phyloP scores from a whole-genome alignment of 1,140 invertebrate genomes.

The Rhizoglyphus robini region DNA sequence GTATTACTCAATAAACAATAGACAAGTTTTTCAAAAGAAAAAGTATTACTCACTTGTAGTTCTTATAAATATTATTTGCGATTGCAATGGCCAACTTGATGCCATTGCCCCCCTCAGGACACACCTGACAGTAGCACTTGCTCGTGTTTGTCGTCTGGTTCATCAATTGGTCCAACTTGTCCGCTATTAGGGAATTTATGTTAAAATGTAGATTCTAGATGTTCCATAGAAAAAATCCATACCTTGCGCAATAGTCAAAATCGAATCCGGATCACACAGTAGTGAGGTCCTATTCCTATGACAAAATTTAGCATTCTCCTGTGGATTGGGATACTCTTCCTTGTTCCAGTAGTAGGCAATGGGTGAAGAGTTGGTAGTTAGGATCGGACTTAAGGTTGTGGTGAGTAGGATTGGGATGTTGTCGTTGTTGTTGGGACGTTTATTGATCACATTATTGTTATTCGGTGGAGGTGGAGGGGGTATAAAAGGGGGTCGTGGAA shows the following conservation, averaged over 20 bases:
- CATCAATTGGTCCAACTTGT: neutral
- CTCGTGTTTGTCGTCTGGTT: neutral
- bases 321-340: slow-evolving; percentile 20
- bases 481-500: too few relatives aligned
- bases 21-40: too few relatives aligned
- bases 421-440: too few relatives aligned
- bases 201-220: neutral
- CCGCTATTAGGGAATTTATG: neutral
- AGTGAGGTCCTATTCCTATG: slow-evolving; percentile 10
- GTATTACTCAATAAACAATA: too few relatives aligned
- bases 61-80: neutral
- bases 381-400: neutral
- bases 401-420: neutral
- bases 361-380: neutral
- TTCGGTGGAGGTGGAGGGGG: too few relatives aligned
- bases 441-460: too few relatives aligned
- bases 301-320: slow-evolving; percentile 6
- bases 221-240: too few relatives aligned
- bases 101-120: neutral
- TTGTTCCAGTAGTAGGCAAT: slow-evolving; percentile 13
- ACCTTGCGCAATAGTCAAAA: neutral
- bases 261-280: slow-evolving; percentile 20
- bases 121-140: neutral
- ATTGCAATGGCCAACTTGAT: neutral
- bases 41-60: neutral